Evolutionary conservation across 2,113 vertebrate genomes (phyloP), one percentile per base, ranked within the genome.

Genomic region (Corynorhinus townsendii): DNA sequence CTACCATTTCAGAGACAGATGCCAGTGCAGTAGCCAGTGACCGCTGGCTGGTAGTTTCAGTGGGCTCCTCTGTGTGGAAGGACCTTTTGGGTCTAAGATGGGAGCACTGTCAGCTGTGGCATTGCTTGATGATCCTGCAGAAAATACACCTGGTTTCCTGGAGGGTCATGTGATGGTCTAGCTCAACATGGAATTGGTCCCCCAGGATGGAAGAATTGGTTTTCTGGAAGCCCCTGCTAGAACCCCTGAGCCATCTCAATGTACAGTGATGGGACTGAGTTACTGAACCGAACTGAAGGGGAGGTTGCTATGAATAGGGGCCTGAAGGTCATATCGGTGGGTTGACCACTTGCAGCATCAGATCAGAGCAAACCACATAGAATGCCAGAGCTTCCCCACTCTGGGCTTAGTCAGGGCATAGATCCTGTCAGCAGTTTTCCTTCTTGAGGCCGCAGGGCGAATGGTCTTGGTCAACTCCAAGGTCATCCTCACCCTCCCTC

Each of bases 191-290:
- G 81, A 84, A 40, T 38, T 24, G 49, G 43, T 73, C 45, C 22
- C 56, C 56, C 8, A 1, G 33, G 81, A 81, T 5, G 45, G 62
- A 81, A 38, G 69, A 38, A 35, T 8, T 54, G 86, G 26, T n/a
- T 86, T 92, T 94, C 89, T 68, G 56, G 89, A 90, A 93, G 95
- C n/a, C 66, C 76, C 87, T 85, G 85, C 69, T 66, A 52, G 91
- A 95, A 66, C 86, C 96, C 91, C 94, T 94, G 92, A 89, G 80
- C 68, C 59, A 85, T 72, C 26, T 89, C 76, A 45, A 22, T 62
- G 79, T 80, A 59, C 24, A 49, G 20, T 62, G 89, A 85, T n/a
- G 73, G 75, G 76, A 33, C 26, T 43, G 89, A 84, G 64, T 72
- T 38, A 75, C 0, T 59, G 85, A 93, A 94, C 73, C 28, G 62